Percentiles rank a stretch among this genome's conserved stretches.
Evolutionary conservation across 2,797 vertebrate genomes (phyloP).

Genomic region (Telmatherina bonti): DNA sequence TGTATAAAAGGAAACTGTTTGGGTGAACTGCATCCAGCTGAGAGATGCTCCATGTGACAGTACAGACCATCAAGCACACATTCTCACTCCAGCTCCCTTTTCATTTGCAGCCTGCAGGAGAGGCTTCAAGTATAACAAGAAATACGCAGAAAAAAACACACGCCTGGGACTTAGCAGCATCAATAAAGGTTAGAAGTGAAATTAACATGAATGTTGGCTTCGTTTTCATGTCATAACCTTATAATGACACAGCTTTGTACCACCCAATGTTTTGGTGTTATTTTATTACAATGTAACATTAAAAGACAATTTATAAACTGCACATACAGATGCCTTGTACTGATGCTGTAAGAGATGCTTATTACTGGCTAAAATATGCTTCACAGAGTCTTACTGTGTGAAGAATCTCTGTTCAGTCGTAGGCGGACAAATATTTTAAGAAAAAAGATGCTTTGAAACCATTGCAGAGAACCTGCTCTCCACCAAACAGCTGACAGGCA

Average conservation of each 20-base stretch:
- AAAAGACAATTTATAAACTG: background rate
- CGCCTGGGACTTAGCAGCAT: background rate
- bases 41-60: conserved; percentile 32
- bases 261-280: no score
- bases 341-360: background rate
- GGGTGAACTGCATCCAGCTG: conserved; percentile 51
- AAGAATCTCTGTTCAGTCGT: background rate
- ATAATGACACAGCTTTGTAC: no score
- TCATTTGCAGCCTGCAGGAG: conserved; percentile 34
- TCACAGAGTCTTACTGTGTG: background rate
- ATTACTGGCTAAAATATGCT: background rate
- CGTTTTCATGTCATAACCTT: no score
- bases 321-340: background rate
- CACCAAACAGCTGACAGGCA: background rate
- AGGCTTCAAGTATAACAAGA: background rate
- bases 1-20: conserved; percentile 46
- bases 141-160: conserved; percentile 1
- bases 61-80: conserved; percentile 28
- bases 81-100: conserved; percentile 20
- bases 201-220: background rate
- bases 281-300: background rate
- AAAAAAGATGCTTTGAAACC: background rate
- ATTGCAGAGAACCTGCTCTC: background rate
- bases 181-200: background rate
- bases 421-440: background rate